A percentile compares a stretch with the other conserved stretches of the same genome.
phyloP scores from a whole-genome alignment of 2,113 vertebrate genomes.

The Cyprichromis sp. region DNA sequence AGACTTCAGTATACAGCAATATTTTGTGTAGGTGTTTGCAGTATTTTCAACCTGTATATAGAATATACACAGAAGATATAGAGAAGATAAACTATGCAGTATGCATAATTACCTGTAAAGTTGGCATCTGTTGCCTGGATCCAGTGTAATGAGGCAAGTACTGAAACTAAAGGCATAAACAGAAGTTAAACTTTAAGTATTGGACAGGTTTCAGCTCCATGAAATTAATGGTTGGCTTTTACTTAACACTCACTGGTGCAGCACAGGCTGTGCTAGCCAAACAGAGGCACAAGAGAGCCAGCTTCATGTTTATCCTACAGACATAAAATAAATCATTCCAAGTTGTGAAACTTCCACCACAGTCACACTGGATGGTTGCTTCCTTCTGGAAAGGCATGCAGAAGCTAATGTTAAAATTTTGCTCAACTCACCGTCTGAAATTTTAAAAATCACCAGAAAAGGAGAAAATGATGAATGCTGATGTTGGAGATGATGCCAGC shows the following conservation, averaged over 20 bases:
- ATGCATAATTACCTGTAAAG: conserved; percentile 51
- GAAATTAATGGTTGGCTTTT: neutral
- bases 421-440: conserved; percentile 28
- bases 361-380: neutral
- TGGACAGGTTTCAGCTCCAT: neutral
- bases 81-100: neutral
- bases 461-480: neutral
- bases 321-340: neutral
- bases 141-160: conserved; percentile 59
- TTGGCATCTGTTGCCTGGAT: conserved; percentile 26
- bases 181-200: neutral
- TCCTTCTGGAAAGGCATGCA: neutral
- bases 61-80: neutral
- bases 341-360: neutral
- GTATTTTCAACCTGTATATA: neutral
- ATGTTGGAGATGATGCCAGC: neutral
- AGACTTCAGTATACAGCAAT: neutral
- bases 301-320: conserved; percentile 52
- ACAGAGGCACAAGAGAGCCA: conserved; percentile 54
- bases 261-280: conserved; percentile 54
- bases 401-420: neutral
- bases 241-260: conserved; percentile 56
- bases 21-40: neutral
- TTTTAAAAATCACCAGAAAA: neutral
- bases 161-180: conserved; percentile 23